These are phyloP conservation scores for Orientallactaga bullata DNA, from an alignment of 2,113 vertebrate genomes.

Conservation along the genomic window DNA sequence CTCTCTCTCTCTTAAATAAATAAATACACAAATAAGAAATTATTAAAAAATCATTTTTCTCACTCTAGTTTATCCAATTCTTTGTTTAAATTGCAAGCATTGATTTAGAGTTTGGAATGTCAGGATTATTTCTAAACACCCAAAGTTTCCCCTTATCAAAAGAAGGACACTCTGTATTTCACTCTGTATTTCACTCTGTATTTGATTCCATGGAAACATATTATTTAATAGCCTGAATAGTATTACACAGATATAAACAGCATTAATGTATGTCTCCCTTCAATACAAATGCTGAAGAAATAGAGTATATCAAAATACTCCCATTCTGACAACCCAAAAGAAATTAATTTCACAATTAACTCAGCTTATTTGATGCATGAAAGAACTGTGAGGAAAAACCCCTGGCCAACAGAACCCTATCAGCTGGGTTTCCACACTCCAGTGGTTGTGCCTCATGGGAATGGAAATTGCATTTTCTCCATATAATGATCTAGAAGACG, in stretches of 20 bases:
- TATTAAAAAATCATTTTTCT: too few relatives aligned
- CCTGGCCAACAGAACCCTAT: neutral
- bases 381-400: constrained; percentile 47
- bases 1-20: too few relatives aligned
- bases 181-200: neutral
- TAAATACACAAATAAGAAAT: too few relatives aligned
- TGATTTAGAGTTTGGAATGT: too few relatives aligned
- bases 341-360: constrained; percentile 48
- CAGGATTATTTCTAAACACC: too few relatives aligned
- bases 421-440: neutral
- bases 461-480: constrained; percentile 1
- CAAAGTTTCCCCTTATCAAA: too few relatives aligned
- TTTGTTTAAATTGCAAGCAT: too few relatives aligned
- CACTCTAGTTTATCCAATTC: too few relatives aligned
- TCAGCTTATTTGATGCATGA: constrained; percentile 5
- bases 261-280: neutral
- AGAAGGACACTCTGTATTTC: neutral
- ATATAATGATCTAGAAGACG: constrained; percentile 2
- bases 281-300: constrained; percentile 17
- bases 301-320: neutral
- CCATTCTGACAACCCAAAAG: constrained; percentile 60
- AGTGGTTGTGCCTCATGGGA: neutral
- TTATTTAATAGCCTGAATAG: neutral
- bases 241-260: neutral
- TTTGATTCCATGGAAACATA: neutral